These are phyloP conservation scores for Aspidiotus rigidus DNA, from an alignment of 2,888 invertebrate genomes.

Conservation along the genomic window DNA sequence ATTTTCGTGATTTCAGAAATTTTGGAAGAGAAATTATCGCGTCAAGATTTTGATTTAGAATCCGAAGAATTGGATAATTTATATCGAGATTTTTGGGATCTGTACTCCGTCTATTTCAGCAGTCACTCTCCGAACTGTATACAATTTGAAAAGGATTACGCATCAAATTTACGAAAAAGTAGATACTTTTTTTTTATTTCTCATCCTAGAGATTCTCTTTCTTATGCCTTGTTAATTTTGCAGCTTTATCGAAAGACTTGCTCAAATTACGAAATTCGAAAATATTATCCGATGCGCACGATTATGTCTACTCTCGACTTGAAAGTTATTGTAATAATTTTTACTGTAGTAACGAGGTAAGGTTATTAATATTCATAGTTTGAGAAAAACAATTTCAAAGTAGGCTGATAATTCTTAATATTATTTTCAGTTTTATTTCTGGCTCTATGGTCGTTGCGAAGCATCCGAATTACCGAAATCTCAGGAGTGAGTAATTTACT, in stretches of 20 bases:
- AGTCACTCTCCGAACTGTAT: slow-evolving; percentile 53
- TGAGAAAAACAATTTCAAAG: not conserved
- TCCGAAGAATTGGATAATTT: slow-evolving; percentile 53
- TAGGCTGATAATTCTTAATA: not conserved
- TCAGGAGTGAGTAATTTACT: not conserved
- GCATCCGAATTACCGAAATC: not conserved
- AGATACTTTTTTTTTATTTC: slow-evolving; percentile 39
- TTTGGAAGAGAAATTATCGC: slow-evolving; percentile 64
- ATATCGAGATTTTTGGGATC: slow-evolving; percentile 56
- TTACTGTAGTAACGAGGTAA: slow-evolving; percentile 64
- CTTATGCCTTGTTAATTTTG: not conserved
- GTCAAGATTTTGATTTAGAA: slow-evolving; percentile 46
- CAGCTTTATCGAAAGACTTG: slow-evolving; percentile 52
- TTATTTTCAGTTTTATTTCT: slow-evolving; percentile 18
- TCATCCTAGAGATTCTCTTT: no score
- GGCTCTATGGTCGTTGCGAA: slow-evolving; percentile 24
- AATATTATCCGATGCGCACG: slow-evolving; percentile 69
- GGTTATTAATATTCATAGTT: not conserved
- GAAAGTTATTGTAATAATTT: slow-evolving; percentile 70
- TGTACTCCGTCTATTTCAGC: slow-evolving; percentile 60
- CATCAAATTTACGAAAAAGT: slow-evolving; percentile 47
- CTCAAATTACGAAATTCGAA: slow-evolving; percentile 63
- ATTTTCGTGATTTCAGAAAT: slow-evolving; percentile 48
- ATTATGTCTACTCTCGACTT: slow-evolving; percentile 62
- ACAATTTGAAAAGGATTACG: slow-evolving; percentile 50